Base-by-base conservation (phyloP, 2,113 vertebrate species). In the Dasypus novemcinctus region DNA sequence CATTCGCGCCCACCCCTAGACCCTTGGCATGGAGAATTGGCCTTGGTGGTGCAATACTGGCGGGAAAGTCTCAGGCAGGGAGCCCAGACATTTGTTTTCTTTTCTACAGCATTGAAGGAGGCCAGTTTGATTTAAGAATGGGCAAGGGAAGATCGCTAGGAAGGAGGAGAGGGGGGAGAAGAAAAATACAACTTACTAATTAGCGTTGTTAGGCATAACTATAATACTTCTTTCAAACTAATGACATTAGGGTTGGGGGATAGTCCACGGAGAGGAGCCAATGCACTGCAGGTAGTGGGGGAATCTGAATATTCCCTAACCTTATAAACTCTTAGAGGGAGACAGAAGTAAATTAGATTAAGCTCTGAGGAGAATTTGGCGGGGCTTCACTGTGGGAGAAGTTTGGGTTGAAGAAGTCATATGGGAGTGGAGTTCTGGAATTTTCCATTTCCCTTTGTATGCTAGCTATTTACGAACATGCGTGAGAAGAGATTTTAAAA, bases 61-160 rank as follows among this genome's bases (percentile, higher is more conserved):
- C 41, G n/a, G 66, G 72, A 81, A 52, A 52, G 61, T 1, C 69
- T 74, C 9, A 1, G 79, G 79, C 72, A 5, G 36, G 0, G n/a
- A 18, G 89, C 92, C 92, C 85, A 72, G 85, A 75, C 36, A 2
- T 89, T 79, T 75, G 92, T 76, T 90, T 87, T 38, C 80, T 57
- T 75, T 80, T 82, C 49, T 49, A 4, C 43, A 9, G 76, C 12
- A 6, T 21, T 49, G 76, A 33, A 68, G 41, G n/a, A 90, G 61
- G 52, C 43, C 76, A 61, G 1, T 27, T 85, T 82, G 36, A 61
- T 83, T 63, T 41, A 31, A 54, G 57, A 63, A 38, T 54, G 38
- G 57, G 23, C 27, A 54, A 13, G n/a, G 29, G 20, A 33, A 4
- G 7, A 54, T 52, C 15, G 36, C 36, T 89, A 64, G 46, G 43